Conservation (phyloP, 2,113 vertebrate genomes). For the Pelecanus crispus region DNA sequence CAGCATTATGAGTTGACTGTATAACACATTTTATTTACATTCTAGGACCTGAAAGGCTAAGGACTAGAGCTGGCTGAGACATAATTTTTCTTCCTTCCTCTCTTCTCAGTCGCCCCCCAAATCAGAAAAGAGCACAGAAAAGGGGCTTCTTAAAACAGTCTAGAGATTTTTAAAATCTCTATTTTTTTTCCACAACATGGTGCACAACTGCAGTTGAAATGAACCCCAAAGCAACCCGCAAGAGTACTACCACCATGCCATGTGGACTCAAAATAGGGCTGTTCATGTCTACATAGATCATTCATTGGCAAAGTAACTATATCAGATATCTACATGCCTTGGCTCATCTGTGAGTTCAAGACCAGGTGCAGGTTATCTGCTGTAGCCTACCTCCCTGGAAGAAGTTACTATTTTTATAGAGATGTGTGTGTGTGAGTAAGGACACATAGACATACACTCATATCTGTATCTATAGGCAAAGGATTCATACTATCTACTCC, state of each 20-base stretch:
- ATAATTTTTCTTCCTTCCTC: background rate
- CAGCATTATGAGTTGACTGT: background rate
- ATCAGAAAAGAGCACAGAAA: background rate
- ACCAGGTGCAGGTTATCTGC: background rate
- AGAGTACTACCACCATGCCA: background rate
- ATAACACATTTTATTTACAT: background rate
- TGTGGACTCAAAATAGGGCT: background rate
- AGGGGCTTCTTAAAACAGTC: background rate
- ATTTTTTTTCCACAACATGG: accelerated
- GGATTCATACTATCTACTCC: background rate
- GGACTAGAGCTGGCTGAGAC: background rate
- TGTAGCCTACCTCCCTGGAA: background rate
- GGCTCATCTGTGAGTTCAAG: background rate
- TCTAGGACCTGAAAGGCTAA: background rate
- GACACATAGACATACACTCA: background rate
- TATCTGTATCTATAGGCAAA: background rate
- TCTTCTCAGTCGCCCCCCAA: background rate
- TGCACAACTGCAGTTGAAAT: background rate
- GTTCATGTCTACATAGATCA: background rate
- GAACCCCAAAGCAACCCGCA: background rate
- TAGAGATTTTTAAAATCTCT: background rate
- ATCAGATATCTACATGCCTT: background rate
- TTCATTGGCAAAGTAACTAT: background rate
- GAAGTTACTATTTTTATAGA: background rate
- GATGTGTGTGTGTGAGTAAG: accelerated